These are phyloP conservation scores for Sciaenops ocellatus DNA, from an alignment of 2,797 vertebrate species.

Conservation along the genomic window DNA sequence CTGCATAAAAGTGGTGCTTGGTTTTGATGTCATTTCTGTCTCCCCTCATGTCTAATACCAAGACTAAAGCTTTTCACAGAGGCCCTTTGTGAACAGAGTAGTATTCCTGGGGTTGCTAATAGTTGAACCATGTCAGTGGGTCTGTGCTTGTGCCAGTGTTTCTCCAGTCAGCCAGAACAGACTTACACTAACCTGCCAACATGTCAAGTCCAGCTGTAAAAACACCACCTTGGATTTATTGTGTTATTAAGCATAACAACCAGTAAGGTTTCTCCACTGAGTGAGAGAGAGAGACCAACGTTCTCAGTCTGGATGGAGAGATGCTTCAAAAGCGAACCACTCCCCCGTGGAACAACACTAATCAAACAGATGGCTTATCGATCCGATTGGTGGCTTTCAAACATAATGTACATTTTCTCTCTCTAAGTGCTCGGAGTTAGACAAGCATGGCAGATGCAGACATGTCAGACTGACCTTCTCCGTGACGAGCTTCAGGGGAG, in stretches of 20 bases:
- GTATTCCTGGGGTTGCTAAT: conserved; percentile 41
- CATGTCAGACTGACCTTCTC: conserved; percentile 56
- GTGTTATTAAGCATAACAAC: conserved; percentile 58
- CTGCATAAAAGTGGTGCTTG: conserved; percentile 9
- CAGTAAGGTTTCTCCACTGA: conserved; percentile 21
- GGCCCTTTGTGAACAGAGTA: conserved; percentile 56
- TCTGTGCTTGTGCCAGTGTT: conserved; percentile 49
- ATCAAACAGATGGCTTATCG: conserved; percentile 54
- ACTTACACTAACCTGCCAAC: conserved; percentile 53
- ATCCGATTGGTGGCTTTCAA: conserved; percentile 42
- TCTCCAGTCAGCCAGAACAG: conserved; percentile 47
- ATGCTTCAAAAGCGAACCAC: conserved; percentile 31
- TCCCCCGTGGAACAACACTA: conserved; percentile 13
- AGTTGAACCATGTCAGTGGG: conserved; percentile 22
- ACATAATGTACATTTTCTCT: conserved; percentile 33
- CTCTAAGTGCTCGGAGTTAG: conserved; percentile 34
- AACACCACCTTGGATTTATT: conserved; percentile 69
- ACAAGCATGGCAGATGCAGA: conserved; percentile 28
- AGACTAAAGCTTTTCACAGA: conserved; percentile 44
- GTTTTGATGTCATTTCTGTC: conserved; percentile 45
- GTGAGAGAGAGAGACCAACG: conserved; percentile 15
- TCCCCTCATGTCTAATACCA: conserved; percentile 32
- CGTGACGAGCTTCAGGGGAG: conserved; percentile 41
- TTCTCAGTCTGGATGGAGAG: conserved; percentile 7
- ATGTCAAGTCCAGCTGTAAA: conserved; percentile 70